Evolutionary conservation across 2,797 vertebrate genomes (phyloP).

Genomic region (Arctocebus calabarensis): DNA sequence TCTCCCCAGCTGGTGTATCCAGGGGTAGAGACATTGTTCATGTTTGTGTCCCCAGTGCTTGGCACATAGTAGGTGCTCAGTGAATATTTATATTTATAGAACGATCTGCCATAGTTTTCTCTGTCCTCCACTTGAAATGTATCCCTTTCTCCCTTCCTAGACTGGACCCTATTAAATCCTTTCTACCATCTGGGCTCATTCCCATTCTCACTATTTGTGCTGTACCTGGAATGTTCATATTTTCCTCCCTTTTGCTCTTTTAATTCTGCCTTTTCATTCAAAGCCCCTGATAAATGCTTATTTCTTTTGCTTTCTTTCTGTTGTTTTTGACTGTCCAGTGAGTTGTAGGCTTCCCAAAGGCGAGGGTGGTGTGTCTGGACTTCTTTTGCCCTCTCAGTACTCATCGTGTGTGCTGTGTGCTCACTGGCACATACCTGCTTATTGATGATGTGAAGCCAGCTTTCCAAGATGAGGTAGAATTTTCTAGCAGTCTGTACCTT

Average conservation of each 20-base stretch:
- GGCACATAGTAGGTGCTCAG: neutral
- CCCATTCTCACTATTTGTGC: neutral
- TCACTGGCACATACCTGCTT: no score
- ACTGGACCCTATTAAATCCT: neutral
- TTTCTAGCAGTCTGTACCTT: neutral
- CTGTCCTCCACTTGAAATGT: neutral
- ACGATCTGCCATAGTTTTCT: neutral
- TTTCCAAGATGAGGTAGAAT: neutral
- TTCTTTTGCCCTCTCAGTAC: accelerated
- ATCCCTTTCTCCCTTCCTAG: neutral
- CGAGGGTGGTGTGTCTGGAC: neutral
- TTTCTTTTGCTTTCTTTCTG: neutral
- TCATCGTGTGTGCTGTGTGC: accelerated
- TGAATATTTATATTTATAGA: slow-evolving; percentile 12
- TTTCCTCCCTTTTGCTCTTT: neutral
- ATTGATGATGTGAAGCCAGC: neutral
- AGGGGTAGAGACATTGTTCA: neutral
- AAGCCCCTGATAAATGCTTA: neutral
- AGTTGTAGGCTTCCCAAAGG: neutral
- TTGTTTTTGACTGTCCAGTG: neutral
- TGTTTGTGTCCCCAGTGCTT: neutral
- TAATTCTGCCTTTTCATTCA: neutral
- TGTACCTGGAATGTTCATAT: neutral
- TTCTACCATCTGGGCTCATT: neutral
- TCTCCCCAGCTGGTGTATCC: neutral